Evolutionary conservation across 37 sponge, comb jelly and placozoan genomes (phyloP), one percentile per base, ranked within the genome.

Genomic region (Lycopodina hypogea): DNA sequence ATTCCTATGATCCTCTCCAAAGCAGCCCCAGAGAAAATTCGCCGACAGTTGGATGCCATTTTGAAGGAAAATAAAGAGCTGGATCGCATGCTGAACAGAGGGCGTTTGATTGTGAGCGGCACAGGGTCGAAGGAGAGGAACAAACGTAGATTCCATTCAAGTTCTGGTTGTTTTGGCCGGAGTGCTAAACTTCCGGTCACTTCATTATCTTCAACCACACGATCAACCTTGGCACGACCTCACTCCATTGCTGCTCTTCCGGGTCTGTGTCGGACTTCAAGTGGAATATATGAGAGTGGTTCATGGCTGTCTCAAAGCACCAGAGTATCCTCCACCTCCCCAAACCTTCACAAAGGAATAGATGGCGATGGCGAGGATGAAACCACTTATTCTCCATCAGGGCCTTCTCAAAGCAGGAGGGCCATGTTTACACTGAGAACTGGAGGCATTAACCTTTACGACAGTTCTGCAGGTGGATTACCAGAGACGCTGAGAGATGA

Each of bases 1-100:
- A 83, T 90, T 50, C 78, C 87, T 18, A 39, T 82, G 9, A 40
- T 86, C 38, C 59, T 90, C 22, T 34, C 38, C 24, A 90, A 90
- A 45, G 88, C 92, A 18, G 32, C 79, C 0, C 79, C 74, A 3
- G 85, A 80, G 51, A 83, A 53, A 50, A 58, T 91, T 4, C 22
- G 52, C 58, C 23, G 65, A 29, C 77, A 78, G 26, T 52, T 79
- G 41, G 19, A 28, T 41, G 51, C 75, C n/a, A 87, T 91, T 57
- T 19, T 70, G 37, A 24, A 45, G 17, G 92, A 91, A 72, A 91
- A 91, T 60, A 51, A 75, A 2, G 63, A 79, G 41, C 74, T 91
- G 2, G 83, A 79, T 24, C 26, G 29, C 36, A 9, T 24, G 0
- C 50, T 77, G 29, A 42, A 22, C 42, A 36, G 30, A 17, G 76